phyloP scores from a whole-genome alignment of 2,888 invertebrate species.

The Agonopterix arenella region DNA sequence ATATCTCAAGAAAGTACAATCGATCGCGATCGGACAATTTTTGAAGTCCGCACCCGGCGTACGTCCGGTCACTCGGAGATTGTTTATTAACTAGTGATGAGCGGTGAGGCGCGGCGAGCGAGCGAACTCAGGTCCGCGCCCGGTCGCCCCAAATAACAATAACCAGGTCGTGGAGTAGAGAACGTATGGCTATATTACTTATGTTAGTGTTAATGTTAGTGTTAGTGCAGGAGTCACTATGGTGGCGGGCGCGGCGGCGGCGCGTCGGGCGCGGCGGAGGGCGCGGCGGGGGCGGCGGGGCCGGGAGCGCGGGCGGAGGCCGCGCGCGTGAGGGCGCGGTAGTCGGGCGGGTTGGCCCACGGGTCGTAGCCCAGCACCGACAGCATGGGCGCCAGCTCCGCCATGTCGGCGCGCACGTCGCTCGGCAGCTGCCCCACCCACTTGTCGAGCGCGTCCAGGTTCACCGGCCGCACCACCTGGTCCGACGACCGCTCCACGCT shows the following conservation, averaged over 20 bases:
- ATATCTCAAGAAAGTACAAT: too few relatives aligned
- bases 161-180: too few relatives aligned
- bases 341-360: slow-evolving; percentile 95
- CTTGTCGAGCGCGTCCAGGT: slow-evolving; percentile 95
- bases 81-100: too few relatives aligned
- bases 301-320: slow-evolving; percentile 16
- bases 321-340: slow-evolving; percentile 77
- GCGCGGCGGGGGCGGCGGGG: slow-evolving; percentile 27
- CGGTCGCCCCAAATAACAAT: not conserved
- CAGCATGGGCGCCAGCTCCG: slow-evolving; percentile 96
- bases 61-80: too few relatives aligned
- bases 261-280: slow-evolving; percentile 5
- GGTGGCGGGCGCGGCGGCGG: not conserved
- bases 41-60: too few relatives aligned
- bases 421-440: slow-evolving; percentile 94
- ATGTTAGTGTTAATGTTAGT: too few relatives aligned
- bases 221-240: not conserved
- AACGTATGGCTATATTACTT: too few relatives aligned
- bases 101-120: too few relatives aligned
- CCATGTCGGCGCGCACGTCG: slow-evolving; percentile 95
- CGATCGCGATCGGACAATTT: too few relatives aligned
- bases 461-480: slow-evolving; percentile 99
- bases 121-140: too few relatives aligned
- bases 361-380: slow-evolving; percentile 96
- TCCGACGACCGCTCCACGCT: slow-evolving; percentile 98